Base-by-base conservation (phyloP, 2,797 vertebrate genomes). In the Enteromius viviparus region DNA sequence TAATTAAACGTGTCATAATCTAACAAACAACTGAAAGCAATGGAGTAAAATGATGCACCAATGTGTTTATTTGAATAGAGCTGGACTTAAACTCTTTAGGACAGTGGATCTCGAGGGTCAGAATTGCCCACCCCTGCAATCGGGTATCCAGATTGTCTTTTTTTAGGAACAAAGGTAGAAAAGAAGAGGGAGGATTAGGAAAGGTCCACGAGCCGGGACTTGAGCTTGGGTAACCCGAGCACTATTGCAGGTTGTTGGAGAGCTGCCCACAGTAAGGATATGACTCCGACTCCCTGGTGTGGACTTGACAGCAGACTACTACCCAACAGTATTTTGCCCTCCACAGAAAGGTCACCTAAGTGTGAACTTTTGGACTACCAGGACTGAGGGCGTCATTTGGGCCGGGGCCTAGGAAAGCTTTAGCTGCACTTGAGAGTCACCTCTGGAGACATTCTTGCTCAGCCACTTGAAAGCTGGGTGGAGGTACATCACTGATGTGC, bases 381-480 rank as follows among this genome's bases (percentile, higher is more conserved):
- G n/a, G 19, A 23, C 55, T 80, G 40, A 53, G 32, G 21, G 79
- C 40, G 79, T 71, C 51, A 34, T 81, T 72, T 45, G 79, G 79
- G 40, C 62, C 6, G 3, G 42, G 68, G 55, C 69, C 55, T 74
- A 74, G 29, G 75, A 82, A 82, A 82, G 51, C 80, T 65, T 71
- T 66, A 26, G 68, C 53, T 81, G 55, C 72, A 62, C 66, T 72
- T 64, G 60, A 53, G 55, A 62, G 55, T 34, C 62, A 64, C 62
- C 80, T 74, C 84, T 55, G 26, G 60, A 71, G 84, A 82, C 45
- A 76, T 81, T 81, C 69, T 62, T 72, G 53, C 64, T 81, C 19
- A 81, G 58, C 42, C 45, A 71, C 70, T 72, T 72, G 26, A 85
- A 76, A 68, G 34, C 70, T 45, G 80, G 68, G 75, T 51, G 82